Evolutionary conservation across 2,888 invertebrate genomes (phyloP).

Genomic region (Dryomyza anilis): DNA sequence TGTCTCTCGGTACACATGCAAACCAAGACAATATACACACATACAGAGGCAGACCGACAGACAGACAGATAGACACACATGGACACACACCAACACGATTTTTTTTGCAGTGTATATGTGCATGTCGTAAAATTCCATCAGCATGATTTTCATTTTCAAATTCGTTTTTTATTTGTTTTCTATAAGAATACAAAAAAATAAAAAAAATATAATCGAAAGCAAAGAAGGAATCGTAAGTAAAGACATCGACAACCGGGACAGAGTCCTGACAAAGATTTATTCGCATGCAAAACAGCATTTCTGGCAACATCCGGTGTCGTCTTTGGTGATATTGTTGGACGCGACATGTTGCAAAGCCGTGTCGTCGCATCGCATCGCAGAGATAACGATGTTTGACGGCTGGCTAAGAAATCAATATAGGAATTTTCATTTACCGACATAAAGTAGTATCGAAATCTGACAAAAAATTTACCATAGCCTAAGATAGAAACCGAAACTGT

Average conservation of each 20-base stretch:
- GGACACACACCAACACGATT: neutral
- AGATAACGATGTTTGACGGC: constrained; percentile 17
- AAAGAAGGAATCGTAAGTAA: neutral
- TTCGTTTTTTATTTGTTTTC: constrained; percentile 5
- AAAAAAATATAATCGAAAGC: constrained; percentile 1
- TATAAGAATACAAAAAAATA: constrained; percentile 3
- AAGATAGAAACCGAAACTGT: no score
- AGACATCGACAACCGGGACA: constrained; percentile 24
- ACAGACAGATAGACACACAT: neutral
- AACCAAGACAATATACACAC: constrained; percentile 8
- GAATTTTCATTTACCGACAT: no score
- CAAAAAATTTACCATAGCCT: no score
- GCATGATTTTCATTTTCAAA: constrained; percentile 1
- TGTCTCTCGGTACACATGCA: neutral
- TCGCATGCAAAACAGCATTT: constrained; percentile 22
- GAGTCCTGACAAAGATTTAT: constrained; percentile 32
- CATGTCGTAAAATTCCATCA: constrained; percentile 17
- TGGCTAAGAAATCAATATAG: neutral
- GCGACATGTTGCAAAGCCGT: constrained; percentile 14
- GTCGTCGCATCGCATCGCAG: constrained; percentile 10
- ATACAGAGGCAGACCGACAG: neutral
- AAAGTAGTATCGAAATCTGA: no score
- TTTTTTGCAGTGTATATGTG: no score
- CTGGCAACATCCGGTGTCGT: constrained; percentile 41
- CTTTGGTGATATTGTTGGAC: neutral